Evolutionary conservation across 2,113 vertebrate species (phyloP).

Genomic region (Ctenodactylus gundi): DNA sequence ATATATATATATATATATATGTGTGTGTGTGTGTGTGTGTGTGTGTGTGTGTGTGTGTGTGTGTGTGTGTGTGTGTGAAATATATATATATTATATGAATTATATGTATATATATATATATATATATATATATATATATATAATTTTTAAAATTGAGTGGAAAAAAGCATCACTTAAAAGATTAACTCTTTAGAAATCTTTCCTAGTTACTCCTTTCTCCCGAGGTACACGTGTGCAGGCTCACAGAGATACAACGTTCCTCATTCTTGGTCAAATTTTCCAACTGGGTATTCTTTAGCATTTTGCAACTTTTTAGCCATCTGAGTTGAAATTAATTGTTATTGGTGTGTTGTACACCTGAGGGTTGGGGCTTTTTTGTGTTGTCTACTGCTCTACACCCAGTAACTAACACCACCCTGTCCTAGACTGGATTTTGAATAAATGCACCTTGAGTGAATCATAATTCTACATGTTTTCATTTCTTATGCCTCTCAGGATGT

Average conservation of each 20-base stretch:
- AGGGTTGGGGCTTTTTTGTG: neutral
- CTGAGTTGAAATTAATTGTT: neutral
- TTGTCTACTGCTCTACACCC: neutral
- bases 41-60: no score
- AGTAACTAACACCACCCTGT: neutral
- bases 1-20: no score
- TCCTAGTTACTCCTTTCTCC: neutral
- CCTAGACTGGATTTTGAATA: neutral
- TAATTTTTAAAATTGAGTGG: no score
- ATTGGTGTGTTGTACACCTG: neutral
- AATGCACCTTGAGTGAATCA: neutral
- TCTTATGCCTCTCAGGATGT: neutral
- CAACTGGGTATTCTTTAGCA: neutral
- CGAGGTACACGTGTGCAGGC: neutral
- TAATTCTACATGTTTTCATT: neutral
- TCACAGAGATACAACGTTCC: no score
- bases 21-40: no score
- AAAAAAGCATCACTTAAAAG: no score
- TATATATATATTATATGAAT: no score
- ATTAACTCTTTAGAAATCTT: neutral
- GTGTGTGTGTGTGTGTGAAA: no score
- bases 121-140: no score
- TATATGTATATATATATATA: no score
- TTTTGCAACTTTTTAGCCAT: neutral
- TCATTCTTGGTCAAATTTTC: neutral